Conservation (phyloP, 1,140 invertebrate species). For the Cotesia chilonis region DNA sequence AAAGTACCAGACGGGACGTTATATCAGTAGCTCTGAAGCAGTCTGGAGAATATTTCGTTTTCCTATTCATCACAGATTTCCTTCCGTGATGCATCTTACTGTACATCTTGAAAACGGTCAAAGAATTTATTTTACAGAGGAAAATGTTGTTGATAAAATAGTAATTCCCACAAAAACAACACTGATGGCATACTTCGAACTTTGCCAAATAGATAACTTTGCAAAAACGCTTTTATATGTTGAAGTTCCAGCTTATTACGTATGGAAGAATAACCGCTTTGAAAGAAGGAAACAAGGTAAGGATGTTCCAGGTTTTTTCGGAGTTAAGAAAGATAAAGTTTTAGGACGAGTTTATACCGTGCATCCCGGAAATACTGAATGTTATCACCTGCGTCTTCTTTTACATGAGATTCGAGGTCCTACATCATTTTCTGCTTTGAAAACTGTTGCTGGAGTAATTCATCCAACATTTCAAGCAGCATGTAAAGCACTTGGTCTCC, state of each 20-base stretch:
- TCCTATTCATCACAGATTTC: too few species aligned
- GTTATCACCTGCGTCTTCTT: constrained; percentile 59
- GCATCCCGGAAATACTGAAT: constrained; percentile 57
- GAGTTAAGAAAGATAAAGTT: constrained; percentile 47
- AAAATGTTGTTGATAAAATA: constrained; percentile 45
- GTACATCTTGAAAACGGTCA: too few species aligned
- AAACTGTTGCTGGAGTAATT: constrained; percentile 50
- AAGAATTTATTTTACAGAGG: too few species aligned
- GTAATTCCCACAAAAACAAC: constrained; percentile 53
- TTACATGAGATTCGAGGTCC: constrained; percentile 45
- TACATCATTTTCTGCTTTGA: constrained; percentile 51
- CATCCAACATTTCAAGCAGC: constrained; percentile 51
- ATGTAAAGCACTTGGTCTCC: constrained; percentile 45
- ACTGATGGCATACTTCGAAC: constrained; percentile 57
- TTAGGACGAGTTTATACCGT: constrained; percentile 56
- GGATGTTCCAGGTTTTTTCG: constrained; percentile 40
- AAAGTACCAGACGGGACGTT: too few species aligned
- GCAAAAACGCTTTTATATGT: neutral
- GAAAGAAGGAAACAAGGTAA: constrained; percentile 43
- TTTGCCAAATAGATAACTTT: constrained; percentile 44
- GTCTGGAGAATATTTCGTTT: too few species aligned
- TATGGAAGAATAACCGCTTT: constrained; percentile 7
- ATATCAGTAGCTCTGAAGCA: too few species aligned
- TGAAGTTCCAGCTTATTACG: constrained; percentile 1
- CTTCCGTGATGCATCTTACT: too few species aligned